Conservation (phyloP, 2,113 vertebrate species). For the Calyptommatus sinebrachiatus region DNA sequence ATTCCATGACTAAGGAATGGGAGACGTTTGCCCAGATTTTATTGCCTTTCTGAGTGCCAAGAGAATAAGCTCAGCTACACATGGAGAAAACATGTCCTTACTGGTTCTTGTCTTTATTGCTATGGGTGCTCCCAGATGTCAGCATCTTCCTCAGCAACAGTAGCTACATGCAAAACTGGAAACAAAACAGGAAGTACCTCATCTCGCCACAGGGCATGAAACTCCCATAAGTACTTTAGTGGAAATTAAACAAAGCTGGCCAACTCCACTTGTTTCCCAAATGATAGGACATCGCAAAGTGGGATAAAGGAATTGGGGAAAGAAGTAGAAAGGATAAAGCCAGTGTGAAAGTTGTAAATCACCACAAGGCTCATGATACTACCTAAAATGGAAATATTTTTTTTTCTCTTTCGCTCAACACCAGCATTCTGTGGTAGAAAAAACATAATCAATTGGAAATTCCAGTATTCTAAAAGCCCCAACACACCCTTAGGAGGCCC, state of each 20-base stretch:
- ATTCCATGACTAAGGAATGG: neutral
- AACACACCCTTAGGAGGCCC: neutral
- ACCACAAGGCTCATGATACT: too few species aligned
- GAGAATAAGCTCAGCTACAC: constrained; percentile 2
- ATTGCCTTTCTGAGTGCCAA: neutral
- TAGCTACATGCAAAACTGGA: neutral
- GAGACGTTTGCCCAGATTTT: constrained; percentile 5
- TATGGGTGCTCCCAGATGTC: neutral
- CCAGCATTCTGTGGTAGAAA: neutral
- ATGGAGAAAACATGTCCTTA: neutral
- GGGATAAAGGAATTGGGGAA: too few species aligned
- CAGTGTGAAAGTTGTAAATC: too few species aligned
- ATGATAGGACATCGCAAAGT: too few species aligned
- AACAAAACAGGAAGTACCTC: constrained; percentile 8
- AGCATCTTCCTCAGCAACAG: neutral
- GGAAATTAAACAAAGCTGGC: too few species aligned
- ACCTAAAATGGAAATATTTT: too few species aligned
- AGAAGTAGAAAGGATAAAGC: too few species aligned
- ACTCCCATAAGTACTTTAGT: neutral
- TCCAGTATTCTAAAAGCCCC: neutral
- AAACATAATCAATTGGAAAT: neutral
- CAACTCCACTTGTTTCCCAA: too few species aligned
- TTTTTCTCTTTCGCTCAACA: neutral
- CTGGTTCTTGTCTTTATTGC: constrained; percentile 1
- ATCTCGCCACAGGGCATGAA: neutral